A percentile compares a stretch with the other conserved stretches of the same genome.
phyloP scores from a whole-genome alignment of 1,140 invertebrate species.

The Mya arenaria region DNA sequence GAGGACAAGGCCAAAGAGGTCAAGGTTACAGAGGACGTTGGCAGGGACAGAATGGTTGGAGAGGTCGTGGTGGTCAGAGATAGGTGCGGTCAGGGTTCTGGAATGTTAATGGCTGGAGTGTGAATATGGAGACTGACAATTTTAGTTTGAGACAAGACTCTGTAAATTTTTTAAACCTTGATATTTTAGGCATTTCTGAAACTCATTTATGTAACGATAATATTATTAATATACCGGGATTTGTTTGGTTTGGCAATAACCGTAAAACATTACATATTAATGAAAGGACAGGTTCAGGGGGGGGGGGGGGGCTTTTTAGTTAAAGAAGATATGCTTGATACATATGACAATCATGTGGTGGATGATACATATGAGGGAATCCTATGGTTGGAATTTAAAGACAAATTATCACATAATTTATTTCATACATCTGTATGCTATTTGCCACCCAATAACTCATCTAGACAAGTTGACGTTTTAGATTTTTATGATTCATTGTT shows the following conservation, averaged over 20 bases:
- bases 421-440: not conserved
- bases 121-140: not conserved
- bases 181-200: slow-evolving; percentile 39
- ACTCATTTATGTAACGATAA: slow-evolving; percentile 1
- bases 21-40: not conserved
- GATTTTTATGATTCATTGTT: not conserved
- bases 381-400: slow-evolving; percentile 14
- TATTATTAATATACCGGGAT: not conserved
- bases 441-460: slow-evolving; percentile 21
- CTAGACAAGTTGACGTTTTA: not conserved
- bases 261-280: not conserved
- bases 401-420: not conserved
- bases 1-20: not conserved
- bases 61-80: not conserved
- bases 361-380: slow-evolving; percentile 4
- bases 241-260: slow-evolving; percentile 6
- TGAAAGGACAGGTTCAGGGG: slow-evolving; percentile 19
- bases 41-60: not conserved
- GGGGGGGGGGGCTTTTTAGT: slow-evolving; percentile 9
- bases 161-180: not conserved
- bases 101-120: not conserved
- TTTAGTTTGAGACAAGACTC: not conserved
- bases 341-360: not conserved
- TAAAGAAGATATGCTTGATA: not conserved
- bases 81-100: not conserved